Percentiles rank a stretch among this genome's conserved stretches.
phyloP scores from a whole-genome alignment of 2,888 invertebrate genomes.

The Drosophila neotestacea region DNA sequence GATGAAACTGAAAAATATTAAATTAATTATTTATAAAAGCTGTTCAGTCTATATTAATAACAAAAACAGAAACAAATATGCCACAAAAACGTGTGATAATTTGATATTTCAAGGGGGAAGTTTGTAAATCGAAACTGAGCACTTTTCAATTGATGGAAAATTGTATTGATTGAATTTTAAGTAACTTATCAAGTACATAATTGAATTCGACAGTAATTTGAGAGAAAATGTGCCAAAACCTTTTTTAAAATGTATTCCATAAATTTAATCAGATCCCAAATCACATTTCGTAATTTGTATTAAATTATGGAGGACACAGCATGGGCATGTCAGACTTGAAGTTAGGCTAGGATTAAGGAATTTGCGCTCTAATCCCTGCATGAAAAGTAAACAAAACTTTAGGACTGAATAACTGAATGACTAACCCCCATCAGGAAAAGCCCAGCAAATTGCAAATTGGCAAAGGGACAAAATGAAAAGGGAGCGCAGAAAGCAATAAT shows the following conservation, averaged over 20 bases:
- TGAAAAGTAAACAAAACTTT: slow-evolving; percentile 40
- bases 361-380: slow-evolving; percentile 67
- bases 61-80: background rate
- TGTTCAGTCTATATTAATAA: background rate
- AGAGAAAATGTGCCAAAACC: background rate
- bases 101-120: background rate
- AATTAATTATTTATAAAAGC: background rate
- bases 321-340: slow-evolving; percentile 34
- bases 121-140: slow-evolving; percentile 3
- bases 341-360: slow-evolving; percentile 68
- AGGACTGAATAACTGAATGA: slow-evolving; percentile 49
- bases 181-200: background rate
- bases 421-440: slow-evolving; percentile 60
- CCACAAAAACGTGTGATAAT: background rate
- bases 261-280: slow-evolving; percentile 21
- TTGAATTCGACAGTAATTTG: background rate
- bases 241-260: background rate
- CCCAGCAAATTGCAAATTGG: slow-evolving; percentile 35
- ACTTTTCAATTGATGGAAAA: background rate
- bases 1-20: background rate
- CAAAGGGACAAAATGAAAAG: slow-evolving; percentile 8
- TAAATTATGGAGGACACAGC: slow-evolving; percentile 20
- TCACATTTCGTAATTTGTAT: slow-evolving; percentile 21
- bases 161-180: slow-evolving; percentile 1
- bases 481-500: slow-evolving; percentile 42